phyloP scores from a whole-genome alignment of 2,113 vertebrate genomes.

The Ginglymostoma cirratum region DNA sequence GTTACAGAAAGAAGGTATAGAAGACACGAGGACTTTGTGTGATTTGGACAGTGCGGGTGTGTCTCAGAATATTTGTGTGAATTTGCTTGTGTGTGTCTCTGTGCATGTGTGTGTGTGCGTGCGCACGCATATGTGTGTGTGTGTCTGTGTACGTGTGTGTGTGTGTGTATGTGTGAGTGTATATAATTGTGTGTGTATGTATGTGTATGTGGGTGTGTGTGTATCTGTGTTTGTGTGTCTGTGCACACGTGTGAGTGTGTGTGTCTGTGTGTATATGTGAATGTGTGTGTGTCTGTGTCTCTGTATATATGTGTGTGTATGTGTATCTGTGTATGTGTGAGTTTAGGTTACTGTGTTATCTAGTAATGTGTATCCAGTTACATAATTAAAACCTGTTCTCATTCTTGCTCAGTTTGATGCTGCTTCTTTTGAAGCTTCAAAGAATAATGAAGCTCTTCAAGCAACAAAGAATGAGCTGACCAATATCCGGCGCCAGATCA shows the following conservation, averaged over 20 bases:
- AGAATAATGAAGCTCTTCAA: slow-evolving; percentile 51
- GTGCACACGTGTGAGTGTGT: background rate
- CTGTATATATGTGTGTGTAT: background rate
- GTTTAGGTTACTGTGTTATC: background rate
- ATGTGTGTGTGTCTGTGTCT: background rate
- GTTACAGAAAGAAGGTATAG: slow-evolving; percentile 60
- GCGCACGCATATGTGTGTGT: too few relatives aligned
- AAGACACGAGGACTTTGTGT: background rate
- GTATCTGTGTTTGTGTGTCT: background rate
- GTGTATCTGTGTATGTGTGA: background rate
- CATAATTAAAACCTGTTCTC: background rate
- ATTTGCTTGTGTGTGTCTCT: too few relatives aligned
- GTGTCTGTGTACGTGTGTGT: background rate
- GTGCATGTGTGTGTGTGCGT: too few relatives aligned
- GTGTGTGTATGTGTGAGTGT: background rate
- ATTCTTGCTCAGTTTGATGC: slow-evolving; percentile 51
- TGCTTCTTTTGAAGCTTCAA: slow-evolving; percentile 52
- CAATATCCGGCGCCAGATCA: slow-evolving; percentile 48
- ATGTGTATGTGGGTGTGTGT: too few relatives aligned
- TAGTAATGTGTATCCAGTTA: background rate
- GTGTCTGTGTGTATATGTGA: background rate
- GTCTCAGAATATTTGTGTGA: background rate
- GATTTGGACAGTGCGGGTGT: background rate
- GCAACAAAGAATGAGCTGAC: slow-evolving; percentile 47
- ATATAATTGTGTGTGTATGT: too few relatives aligned